Evolutionary conservation across 2,113 vertebrate genomes (phyloP).

Genomic region (Sceloporus tristichus): DNA sequence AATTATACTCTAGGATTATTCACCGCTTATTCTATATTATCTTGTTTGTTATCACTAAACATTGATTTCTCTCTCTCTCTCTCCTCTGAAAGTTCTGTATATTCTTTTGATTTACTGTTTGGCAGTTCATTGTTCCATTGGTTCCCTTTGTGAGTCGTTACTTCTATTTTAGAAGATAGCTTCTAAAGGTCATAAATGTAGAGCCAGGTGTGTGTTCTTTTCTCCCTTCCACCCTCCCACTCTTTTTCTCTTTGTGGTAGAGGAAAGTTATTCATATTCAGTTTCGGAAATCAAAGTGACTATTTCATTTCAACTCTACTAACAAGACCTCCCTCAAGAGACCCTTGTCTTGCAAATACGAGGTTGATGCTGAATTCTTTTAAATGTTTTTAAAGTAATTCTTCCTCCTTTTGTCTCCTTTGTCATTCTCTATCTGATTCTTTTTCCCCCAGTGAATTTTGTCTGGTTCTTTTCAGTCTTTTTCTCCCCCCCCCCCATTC

Average conservation of each 20-base stretch:
- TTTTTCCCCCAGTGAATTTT: slow-evolving; percentile 9
- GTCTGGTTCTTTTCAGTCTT: slow-evolving; percentile 33
- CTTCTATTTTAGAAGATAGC: slow-evolving; percentile 28
- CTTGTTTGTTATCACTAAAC: slow-evolving; percentile 11
- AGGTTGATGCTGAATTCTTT: slow-evolving; percentile 47
- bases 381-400: slow-evolving; percentile 43
- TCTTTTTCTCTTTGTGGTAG: neutral
- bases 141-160: slow-evolving; percentile 15
- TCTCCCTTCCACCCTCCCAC: neutral
- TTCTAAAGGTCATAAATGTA: slow-evolving; percentile 29
- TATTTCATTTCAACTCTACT: slow-evolving; percentile 24
- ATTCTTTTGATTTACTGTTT: slow-evolving; percentile 29
- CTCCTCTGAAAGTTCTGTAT: slow-evolving; percentile 3
- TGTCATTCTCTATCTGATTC: neutral
- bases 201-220: slow-evolving; percentile 3
- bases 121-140: slow-evolving; percentile 16
- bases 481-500: slow-evolving; percentile 15
- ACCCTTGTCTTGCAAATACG: slow-evolving; percentile 9
- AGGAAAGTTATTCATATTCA: neutral
- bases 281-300: neutral
- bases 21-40: slow-evolving; percentile 12
- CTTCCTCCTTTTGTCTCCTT: neutral
- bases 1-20: neutral
- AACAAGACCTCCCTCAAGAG: slow-evolving; percentile 11
- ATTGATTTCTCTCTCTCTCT: neutral